phyloP scores from a whole-genome alignment of 2,888 invertebrate genomes.

The Acleris holmiana region DNA sequence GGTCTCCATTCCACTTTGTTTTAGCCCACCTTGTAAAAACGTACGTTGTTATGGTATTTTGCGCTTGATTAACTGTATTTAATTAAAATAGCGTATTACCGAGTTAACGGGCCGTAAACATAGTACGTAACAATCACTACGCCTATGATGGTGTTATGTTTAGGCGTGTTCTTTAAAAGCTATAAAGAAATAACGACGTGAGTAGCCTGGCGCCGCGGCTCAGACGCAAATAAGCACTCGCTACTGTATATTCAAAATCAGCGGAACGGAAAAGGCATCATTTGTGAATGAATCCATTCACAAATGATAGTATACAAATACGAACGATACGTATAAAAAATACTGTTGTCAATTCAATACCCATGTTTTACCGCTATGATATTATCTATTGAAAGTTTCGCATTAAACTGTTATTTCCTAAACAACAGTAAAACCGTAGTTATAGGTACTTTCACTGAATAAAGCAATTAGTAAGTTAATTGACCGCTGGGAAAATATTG shows the following conservation, averaged over 20 bases:
- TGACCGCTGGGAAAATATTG: slow-evolving; percentile 19
- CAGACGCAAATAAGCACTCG: slow-evolving; percentile 16
- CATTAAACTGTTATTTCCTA: slow-evolving; percentile 12
- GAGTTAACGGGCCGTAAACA: not conserved
- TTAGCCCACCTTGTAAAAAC: too few relatives aligned
- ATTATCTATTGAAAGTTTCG: slow-evolving; percentile 3
- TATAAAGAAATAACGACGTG: slow-evolving; percentile 10
- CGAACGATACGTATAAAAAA: not conserved
- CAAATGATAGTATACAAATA: slow-evolving; percentile 1
- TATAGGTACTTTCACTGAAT: slow-evolving; percentile 24
- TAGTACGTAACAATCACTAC: not conserved
- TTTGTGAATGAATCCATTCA: slow-evolving; percentile 23
- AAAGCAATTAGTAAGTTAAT: slow-evolving; percentile 29
- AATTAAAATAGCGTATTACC: not conserved
- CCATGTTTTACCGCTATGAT: not conserved
- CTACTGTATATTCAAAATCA: slow-evolving; percentile 16
- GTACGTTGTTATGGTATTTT: not conserved
- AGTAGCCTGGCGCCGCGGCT: slow-evolving; percentile 15
- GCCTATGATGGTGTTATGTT: slow-evolving; percentile 7
- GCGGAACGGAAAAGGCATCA: slow-evolving; percentile 21
- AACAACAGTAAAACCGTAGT: slow-evolving; percentile 1
- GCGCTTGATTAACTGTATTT: not conserved
- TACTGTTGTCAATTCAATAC: not conserved
- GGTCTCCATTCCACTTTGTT: too few relatives aligned
- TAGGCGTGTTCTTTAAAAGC: slow-evolving; percentile 17